Conservation (phyloP, 2,113 vertebrate genomes). For the Chunga burmeisteri region DNA sequence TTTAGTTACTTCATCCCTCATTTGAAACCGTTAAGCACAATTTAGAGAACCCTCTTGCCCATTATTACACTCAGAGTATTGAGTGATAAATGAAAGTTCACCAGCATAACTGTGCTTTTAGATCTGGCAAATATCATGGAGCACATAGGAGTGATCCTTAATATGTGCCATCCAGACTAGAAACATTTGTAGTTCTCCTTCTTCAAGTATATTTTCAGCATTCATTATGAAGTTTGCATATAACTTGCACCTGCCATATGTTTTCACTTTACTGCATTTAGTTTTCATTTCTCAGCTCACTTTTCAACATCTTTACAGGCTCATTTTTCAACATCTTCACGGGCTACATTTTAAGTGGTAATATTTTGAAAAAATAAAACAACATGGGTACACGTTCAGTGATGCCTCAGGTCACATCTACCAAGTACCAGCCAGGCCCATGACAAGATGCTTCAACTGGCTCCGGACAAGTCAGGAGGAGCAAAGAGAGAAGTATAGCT, state of each 20-base stretch:
- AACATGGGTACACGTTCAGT: rapidly evolving
- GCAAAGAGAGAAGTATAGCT: neutral
- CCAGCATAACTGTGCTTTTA: neutral
- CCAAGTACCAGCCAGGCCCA: rapidly evolving
- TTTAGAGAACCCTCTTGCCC: neutral
- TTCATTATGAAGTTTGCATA: neutral
- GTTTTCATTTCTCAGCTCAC: neutral
- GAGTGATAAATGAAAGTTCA: conserved; percentile 16
- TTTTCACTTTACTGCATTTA: neutral
- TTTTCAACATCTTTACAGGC: neutral
- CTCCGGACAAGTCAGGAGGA: neutral
- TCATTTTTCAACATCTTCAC: neutral
- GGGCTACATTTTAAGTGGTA: neutral
- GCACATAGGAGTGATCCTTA: neutral
- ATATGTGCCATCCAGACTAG: neutral
- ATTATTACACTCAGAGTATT: neutral
- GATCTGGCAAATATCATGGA: neutral
- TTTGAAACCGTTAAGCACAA: neutral
- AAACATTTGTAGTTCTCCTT: conserved; percentile 14
- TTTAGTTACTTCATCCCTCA: neutral
- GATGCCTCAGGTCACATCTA: neutral
- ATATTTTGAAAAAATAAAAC: neutral
- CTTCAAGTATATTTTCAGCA: conserved; percentile 11
- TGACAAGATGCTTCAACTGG: neutral
- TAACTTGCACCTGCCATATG: conserved; percentile 8